Percentiles rank a stretch among this genome's conserved stretches.
These are phyloP conservation scores for Catharus minimus DNA, from an alignment of 2,113 vertebrate species.

Conservation along the genomic window DNA sequence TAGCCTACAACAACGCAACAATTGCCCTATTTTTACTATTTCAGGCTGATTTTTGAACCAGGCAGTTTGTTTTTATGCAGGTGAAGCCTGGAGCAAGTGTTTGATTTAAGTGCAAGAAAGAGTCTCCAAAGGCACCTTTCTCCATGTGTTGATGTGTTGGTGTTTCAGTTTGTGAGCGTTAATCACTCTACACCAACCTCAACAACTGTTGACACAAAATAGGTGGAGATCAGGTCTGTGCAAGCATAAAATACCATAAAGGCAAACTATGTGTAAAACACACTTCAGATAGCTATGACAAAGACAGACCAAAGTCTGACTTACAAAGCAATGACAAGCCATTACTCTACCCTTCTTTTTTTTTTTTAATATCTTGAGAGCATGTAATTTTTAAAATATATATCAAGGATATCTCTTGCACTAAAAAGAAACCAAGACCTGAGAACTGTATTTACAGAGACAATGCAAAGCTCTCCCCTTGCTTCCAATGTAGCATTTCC, in stretches of 20 bases:
- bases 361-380: neutral
- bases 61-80: conserved; percentile 71
- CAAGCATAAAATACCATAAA: conserved; percentile 89
- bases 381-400: neutral
- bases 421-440: neutral
- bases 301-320: conserved; percentile 76
- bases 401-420: neutral
- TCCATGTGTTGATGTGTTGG: neutral
- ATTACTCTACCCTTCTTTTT: neutral
- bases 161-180: conserved; percentile 34
- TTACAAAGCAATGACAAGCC: conserved; percentile 52
- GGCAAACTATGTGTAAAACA: conserved; percentile 80
- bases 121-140: conserved; percentile 71
- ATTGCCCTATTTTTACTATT: conserved; percentile 63
- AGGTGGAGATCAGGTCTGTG: conserved; percentile 86
- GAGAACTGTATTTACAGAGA: neutral
- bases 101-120: conserved; percentile 77
- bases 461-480: neutral
- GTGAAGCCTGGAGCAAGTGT: conserved; percentile 73
- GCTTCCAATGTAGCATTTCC: neutral
- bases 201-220: conserved; percentile 86
- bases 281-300: conserved; percentile 69
- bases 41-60: conserved; percentile 69
- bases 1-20: conserved; percentile 53
- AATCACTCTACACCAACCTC: conserved; percentile 70